Evolutionary conservation across 2,888 invertebrate species (phyloP).

Genomic region (Thymelicus acteon): DNA sequence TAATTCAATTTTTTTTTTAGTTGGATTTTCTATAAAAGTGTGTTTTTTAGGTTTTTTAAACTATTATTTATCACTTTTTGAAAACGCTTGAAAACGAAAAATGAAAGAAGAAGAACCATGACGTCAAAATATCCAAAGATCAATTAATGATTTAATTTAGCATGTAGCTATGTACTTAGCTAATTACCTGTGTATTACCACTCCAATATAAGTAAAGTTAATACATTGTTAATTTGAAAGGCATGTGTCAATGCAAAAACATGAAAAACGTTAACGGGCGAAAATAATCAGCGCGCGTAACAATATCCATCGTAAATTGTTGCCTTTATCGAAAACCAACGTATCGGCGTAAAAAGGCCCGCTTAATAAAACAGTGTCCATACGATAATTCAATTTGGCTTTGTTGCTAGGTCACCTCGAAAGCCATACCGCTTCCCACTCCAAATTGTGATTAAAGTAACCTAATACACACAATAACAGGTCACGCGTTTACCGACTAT

Average conservation of each 20-base stretch:
- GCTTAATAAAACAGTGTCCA: conserved; percentile 43
- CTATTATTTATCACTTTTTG: too few relatives aligned
- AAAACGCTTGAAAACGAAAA: too few relatives aligned
- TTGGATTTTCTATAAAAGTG: too few relatives aligned
- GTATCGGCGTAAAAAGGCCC: conserved; percentile 34
- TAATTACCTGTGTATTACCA: too few relatives aligned
- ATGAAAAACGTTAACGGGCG: conserved; percentile 3
- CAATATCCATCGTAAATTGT: conserved; percentile 27
- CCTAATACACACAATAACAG: conserved; percentile 85
- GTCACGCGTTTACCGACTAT: conserved; percentile 79
- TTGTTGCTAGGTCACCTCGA: conserved; percentile 73
- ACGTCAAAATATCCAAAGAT: too few relatives aligned
- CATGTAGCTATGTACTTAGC: too few relatives aligned
- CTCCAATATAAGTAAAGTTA: too few relatives aligned
- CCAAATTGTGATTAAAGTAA: conserved; percentile 84
- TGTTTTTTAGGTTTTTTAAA: too few relatives aligned
- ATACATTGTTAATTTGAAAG: too few relatives aligned
- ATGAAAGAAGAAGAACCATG: too few relatives aligned
- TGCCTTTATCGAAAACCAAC: conserved; percentile 22
- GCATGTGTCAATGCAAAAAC: neutral
- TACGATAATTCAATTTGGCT: conserved; percentile 66
- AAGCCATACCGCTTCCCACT: conserved; percentile 81
- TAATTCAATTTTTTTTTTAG: too few relatives aligned
- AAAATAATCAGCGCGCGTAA: conserved; percentile 21
- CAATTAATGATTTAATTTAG: too few relatives aligned